A percentile compares a stretch with the other conserved stretches of the same genome.
Evolutionary conservation across 2,797 vertebrate species (phyloP).

Genomic region (Xenopus petersii): DNA sequence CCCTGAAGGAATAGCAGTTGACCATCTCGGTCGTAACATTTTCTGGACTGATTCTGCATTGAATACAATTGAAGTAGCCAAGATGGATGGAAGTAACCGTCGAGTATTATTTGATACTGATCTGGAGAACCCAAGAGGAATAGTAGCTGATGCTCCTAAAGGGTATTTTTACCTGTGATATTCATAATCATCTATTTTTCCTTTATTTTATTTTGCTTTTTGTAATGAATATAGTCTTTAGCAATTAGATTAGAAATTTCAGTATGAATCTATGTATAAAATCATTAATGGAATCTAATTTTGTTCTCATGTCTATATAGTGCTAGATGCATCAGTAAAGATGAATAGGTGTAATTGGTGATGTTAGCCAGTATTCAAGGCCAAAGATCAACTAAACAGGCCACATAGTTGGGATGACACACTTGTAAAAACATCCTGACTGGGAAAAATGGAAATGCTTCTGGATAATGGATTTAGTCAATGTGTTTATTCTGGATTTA

Average conservation of each 20-base stretch:
- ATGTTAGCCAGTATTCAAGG: neutral
- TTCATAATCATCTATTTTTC: too few relatives aligned
- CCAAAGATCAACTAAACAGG: neutral
- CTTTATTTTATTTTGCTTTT: too few relatives aligned
- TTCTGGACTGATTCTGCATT: constrained; percentile 91
- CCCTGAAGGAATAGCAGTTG: constrained; percentile 86
- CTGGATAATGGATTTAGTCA: too few relatives aligned
- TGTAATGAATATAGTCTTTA: too few relatives aligned
- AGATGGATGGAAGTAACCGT: constrained; percentile 81
- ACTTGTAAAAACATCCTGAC: neutral
- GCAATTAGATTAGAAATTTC: too few relatives aligned
- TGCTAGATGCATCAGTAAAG: neutral
- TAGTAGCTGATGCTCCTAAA: constrained; percentile 74
- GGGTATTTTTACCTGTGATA: constrained; percentile 64
- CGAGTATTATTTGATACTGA: constrained; percentile 79
- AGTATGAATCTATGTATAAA: too few relatives aligned
- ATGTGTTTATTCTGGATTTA: too few relatives aligned
- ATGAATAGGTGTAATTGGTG: constrained; percentile 3
- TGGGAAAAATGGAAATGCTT: constrained; percentile 1
- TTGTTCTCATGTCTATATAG: neutral
- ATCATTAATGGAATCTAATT: too few relatives aligned
- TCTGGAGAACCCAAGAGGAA: constrained; percentile 86
- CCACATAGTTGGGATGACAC: neutral
- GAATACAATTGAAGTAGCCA: constrained; percentile 85
- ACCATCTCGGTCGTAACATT: constrained; percentile 81